Conservation (phyloP, 2,888 invertebrate species). For the Drosophila mimica region DNA sequence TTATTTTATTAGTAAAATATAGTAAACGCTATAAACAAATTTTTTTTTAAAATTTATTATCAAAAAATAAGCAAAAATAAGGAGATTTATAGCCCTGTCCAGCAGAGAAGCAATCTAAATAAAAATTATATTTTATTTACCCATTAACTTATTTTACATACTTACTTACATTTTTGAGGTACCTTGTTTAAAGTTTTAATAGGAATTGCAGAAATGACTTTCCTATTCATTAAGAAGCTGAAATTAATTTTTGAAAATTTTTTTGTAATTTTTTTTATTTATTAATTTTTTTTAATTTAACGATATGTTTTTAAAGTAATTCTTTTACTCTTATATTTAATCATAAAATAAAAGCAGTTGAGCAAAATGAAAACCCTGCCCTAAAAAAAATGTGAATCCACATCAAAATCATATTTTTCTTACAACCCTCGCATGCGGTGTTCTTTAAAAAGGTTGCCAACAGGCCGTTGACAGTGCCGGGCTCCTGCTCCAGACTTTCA, state of each 20-base stretch:
- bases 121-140: background rate
- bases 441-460: conserved; percentile 60
- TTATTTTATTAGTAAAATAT: background rate
- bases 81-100: background rate
- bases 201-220: background rate
- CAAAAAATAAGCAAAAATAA: background rate
- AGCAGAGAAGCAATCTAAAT: background rate
- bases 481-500: conserved; percentile 10
- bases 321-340: background rate
- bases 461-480: conserved; percentile 66
- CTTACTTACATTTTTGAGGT: background rate
- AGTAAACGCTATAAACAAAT: background rate
- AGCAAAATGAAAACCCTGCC: background rate
- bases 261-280: background rate
- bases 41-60: background rate
- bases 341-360: background rate
- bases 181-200: background rate
- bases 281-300: background rate
- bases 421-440: conserved; percentile 38
- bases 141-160: background rate
- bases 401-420: background rate
- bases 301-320: background rate
- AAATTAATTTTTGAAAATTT: no score
- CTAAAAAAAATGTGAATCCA: background rate
- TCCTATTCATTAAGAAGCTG: background rate